Evolutionary conservation across 2,113 vertebrate genomes (phyloP).

Genomic region (Anser brachyrhynchus): DNA sequence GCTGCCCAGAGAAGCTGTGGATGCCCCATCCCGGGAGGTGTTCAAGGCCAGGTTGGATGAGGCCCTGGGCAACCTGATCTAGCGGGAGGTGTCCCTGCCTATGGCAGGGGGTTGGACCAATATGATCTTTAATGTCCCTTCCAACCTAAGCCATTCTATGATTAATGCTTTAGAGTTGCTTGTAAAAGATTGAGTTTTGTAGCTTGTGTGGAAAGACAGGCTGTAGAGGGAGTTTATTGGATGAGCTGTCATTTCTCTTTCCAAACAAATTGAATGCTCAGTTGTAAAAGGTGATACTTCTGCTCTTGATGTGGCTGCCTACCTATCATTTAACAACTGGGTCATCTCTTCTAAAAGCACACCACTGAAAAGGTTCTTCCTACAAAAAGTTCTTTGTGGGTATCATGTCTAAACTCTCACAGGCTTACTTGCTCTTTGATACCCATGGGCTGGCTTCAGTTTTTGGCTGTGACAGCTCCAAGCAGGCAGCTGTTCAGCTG

Average conservation of each 20-base stretch:
- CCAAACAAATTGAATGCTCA: rapidly evolving
- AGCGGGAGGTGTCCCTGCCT: no score
- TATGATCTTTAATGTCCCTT: no score
- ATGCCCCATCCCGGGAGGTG: no score
- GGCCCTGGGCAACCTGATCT: no score
- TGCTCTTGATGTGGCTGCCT: not conserved
- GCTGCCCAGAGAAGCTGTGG: no score
- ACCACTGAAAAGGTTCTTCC: not conserved
- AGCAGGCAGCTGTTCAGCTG: no score
- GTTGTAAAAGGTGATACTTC: not conserved
- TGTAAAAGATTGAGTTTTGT: rapidly evolving
- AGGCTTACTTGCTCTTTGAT: not conserved
- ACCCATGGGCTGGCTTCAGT: not conserved
- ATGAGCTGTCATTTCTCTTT: not conserved
- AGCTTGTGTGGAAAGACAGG: not conserved
- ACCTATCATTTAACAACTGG: rapidly evolving
- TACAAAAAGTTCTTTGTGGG: rapidly evolving
- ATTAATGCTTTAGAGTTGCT: not conserved
- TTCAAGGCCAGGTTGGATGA: no score
- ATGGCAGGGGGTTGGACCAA: no score
- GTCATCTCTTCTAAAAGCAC: not conserved
- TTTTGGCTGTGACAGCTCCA: not conserved
- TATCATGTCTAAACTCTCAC: not conserved
- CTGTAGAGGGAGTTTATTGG: not conserved
- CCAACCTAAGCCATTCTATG: no score